Percentiles rank a stretch among this genome's conserved stretches.
Conservation (phyloP, 2,113 vertebrate species). For the Oryctolagus cuniculus region mOryCun1.1 NC_091445.1:60777001-60777500, state of each 20-base stretch:
- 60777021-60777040: background rate
- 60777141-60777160: background rate
- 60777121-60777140: background rate
- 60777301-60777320: background rate
- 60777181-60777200: background rate
- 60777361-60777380: background rate
- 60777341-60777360: background rate
- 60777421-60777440: too few relatives aligned
- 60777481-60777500: background rate
- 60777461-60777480: background rate
- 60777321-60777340: background rate
- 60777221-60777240: background rate
- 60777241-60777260: background rate
- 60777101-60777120: background rate
- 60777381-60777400: background rate
- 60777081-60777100: background rate
- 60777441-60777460: background rate
- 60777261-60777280: background rate
- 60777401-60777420: background rate
- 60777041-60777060: background rate
- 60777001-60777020: background rate
- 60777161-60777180: background rate
- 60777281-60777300: background rate
- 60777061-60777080: background rate
- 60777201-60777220: slow-evolving; percentile 19